A percentile compares a stretch with the other conserved stretches of the same genome.
Conservation (phyloP, 2,888 invertebrate species). For the Amblyjoppa fuscipennis region DNA sequence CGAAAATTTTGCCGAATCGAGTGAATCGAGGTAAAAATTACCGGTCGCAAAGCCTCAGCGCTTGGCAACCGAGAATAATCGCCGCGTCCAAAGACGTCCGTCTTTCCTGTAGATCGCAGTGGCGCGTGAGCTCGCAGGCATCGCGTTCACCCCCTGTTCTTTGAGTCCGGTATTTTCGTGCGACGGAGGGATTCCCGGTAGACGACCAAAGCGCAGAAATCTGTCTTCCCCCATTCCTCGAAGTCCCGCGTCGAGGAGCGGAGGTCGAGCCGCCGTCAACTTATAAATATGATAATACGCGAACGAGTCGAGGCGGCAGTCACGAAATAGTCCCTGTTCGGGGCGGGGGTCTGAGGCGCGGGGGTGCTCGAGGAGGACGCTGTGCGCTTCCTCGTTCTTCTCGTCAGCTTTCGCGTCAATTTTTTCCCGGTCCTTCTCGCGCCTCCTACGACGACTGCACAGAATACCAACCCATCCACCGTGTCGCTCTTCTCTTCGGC, state of each 20-base stretch:
- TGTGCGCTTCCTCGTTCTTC: slow-evolving; percentile 8
- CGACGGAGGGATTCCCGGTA: not conserved
- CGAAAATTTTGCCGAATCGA: too few relatives aligned
- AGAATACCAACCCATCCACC: slow-evolving; percentile 68
- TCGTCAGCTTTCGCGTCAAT: slow-evolving; percentile 60
- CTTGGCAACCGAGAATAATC: not conserved
- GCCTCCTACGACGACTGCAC: slow-evolving; percentile 6
- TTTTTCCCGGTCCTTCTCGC: slow-evolving; percentile 32
- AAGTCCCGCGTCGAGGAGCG: slow-evolving; percentile 55
- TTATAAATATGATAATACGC: slow-evolving; percentile 85
- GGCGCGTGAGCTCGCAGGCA: slow-evolving; percentile 6
- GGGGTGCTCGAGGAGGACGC: not conserved
- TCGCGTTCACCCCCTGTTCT: not conserved
- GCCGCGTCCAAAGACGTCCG: not conserved
- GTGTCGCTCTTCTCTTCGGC: slow-evolving; percentile 1
- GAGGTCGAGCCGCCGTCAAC: slow-evolving; percentile 70
- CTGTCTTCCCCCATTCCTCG: slow-evolving; percentile 33
- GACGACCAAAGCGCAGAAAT: slow-evolving; percentile 12
- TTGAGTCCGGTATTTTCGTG: slow-evolving; percentile 7
- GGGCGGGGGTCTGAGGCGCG: slow-evolving; percentile 5
- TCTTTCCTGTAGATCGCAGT: not conserved
- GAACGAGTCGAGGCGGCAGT: slow-evolving; percentile 78
- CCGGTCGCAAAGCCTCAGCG: too few relatives aligned
- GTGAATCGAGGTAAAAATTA: too few relatives aligned
- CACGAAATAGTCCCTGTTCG: slow-evolving; percentile 79